Evolutionary conservation across 2,888 invertebrate species (phyloP).

Genomic region (Macrophya annulata): DNA sequence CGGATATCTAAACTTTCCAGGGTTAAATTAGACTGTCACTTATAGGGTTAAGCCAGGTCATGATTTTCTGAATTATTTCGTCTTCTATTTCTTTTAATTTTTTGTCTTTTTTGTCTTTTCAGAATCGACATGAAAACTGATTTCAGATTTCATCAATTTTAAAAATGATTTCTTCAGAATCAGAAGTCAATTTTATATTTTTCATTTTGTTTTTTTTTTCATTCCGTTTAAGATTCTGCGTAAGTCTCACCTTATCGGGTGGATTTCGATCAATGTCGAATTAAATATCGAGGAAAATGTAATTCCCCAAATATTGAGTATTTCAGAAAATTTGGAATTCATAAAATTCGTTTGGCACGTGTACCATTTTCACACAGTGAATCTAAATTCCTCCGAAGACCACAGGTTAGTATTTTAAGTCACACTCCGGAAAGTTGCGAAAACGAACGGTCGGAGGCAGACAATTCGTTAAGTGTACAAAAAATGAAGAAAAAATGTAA

Average conservation of each 20-base stretch:
- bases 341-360: background rate
- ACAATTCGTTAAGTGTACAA: background rate
- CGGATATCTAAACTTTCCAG: constrained; percentile 32
- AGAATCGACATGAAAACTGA: background rate
- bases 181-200: background rate
- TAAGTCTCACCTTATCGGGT: background rate
- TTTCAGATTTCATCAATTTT: background rate
- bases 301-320: background rate
- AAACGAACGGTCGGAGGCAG: constrained; percentile 46
- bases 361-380: background rate
- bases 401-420: background rate
- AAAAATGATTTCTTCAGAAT: background rate
- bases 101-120: too few relatives aligned
- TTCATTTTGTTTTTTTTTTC: background rate
- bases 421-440: constrained; percentile 35
- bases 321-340: background rate
- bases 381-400: background rate
- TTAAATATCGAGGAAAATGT: too few relatives aligned
- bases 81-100: background rate
- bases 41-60: constrained; percentile 46
- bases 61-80: background rate
- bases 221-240: too few relatives aligned
- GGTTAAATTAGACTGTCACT: background rate
- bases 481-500: background rate
- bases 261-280: background rate